Conservation (phyloP, 2,797 vertebrate genomes). For the Siniperca scherzeri region DNA sequence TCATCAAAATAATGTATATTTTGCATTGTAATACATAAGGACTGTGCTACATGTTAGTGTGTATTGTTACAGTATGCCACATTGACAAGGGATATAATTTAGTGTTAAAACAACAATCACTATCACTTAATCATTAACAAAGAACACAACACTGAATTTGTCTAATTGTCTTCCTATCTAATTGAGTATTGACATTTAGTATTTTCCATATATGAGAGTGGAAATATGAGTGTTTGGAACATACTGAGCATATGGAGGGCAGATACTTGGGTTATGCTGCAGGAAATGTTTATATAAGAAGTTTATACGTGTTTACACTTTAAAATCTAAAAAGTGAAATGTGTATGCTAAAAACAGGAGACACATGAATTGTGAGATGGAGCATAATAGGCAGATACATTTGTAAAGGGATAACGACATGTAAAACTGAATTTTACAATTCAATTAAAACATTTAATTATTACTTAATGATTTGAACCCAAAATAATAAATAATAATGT, state of each 20-base stretch:
- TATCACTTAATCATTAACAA: background rate
- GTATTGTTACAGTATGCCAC: background rate
- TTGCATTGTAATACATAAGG: background rate
- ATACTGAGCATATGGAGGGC: background rate
- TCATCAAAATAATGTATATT: constrained; percentile 9
- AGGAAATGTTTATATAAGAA: background rate
- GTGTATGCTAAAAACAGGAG: background rate
- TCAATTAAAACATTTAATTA: no score
- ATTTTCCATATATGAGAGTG: background rate
- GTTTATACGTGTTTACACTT: background rate
- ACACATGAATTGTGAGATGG: background rate
- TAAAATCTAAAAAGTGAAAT: background rate
- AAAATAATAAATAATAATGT: background rate
- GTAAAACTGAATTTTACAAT: no score
- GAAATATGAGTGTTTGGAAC: background rate
- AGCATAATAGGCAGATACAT: background rate
- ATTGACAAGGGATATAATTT: background rate
- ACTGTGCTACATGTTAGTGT: background rate
- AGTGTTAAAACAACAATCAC: background rate
- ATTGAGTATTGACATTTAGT: background rate
- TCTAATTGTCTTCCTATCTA: background rate
- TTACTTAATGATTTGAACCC: background rate
- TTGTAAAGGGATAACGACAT: background rate
- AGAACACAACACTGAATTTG: background rate
- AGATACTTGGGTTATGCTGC: background rate